phyloP scores from a whole-genome alignment of 2,113 vertebrate species.

The Carassius carassius region DNA sequence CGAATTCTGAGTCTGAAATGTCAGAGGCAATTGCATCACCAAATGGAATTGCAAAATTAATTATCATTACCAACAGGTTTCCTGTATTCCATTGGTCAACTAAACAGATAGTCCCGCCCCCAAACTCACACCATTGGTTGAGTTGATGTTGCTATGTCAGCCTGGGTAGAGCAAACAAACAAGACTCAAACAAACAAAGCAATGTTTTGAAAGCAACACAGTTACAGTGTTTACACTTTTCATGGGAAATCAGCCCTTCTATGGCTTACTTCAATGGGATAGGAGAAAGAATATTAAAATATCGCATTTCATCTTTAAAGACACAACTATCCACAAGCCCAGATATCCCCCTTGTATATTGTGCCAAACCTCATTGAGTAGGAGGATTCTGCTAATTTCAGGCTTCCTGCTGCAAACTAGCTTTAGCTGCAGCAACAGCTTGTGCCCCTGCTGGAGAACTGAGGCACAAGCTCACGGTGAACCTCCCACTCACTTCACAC shows the following conservation, averaged over 20 bases:
- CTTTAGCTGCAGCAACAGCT: slow-evolving; percentile 48
- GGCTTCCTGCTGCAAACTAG: slow-evolving; percentile 42
- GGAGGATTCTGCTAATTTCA: slow-evolving; percentile 34
- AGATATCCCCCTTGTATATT: not conserved
- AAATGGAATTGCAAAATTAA: not conserved
- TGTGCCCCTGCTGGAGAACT: slow-evolving; percentile 55
- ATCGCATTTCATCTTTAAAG: not conserved
- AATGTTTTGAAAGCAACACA: not conserved
- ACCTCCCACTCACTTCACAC: slow-evolving; percentile 55
- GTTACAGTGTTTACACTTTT: not conserved
- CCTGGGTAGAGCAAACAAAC: not conserved
- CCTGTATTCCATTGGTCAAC: not conserved
- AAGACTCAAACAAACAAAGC: not conserved
- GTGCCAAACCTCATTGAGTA: slow-evolving; percentile 19
- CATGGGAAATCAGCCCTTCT: not conserved
- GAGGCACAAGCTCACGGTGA: slow-evolving; percentile 27
- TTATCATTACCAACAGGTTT: not conserved
- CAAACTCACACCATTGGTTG: not conserved
- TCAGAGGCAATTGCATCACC: not conserved
- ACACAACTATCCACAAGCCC: not conserved
- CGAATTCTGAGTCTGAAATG: not conserved
- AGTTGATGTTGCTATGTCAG: not conserved
- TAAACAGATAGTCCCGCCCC: not conserved
- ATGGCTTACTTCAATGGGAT: not conserved
- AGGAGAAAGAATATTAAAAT: not conserved